A percentile compares a stretch with the other conserved stretches of the same genome.
Evolutionary conservation across 2,113 vertebrate genomes (phyloP).

Genomic region (Petaurus breviceps): DNA sequence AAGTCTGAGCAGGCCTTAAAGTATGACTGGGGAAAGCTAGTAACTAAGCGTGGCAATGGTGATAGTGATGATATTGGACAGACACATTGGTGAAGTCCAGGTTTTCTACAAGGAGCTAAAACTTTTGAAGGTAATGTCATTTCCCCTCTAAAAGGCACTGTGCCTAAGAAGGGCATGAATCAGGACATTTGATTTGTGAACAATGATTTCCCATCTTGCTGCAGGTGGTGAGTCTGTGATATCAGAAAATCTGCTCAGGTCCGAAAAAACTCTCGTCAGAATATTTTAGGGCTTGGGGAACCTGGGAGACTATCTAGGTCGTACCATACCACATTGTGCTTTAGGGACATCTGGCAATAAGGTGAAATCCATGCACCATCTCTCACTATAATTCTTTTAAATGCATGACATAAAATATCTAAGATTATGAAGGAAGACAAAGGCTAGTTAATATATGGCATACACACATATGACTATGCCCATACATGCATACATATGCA

Average conservation of each 20-base stretch:
- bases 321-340: not conserved
- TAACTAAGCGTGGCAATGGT: not conserved
- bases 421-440: not conserved
- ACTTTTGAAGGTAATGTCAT: not conserved
- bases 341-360: not conserved
- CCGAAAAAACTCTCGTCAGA: not conserved
- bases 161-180: not conserved
- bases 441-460: not conserved
- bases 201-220: not conserved
- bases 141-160: not conserved
- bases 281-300: not conserved
- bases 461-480: too few relatives aligned
- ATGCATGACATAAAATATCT: not conserved
- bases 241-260: not conserved
- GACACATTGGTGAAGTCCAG: not conserved
- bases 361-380: not conserved
- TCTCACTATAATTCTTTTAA: not conserved
- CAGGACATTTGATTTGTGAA: not conserved
- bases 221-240: not conserved
- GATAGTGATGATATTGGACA: not conserved
- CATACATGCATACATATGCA: too few relatives aligned
- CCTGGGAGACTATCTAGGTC: not conserved
- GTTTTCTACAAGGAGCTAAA: not conserved
- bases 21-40: not conserved
- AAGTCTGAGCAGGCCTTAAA: not conserved